phyloP scores from a whole-genome alignment of 2,797 vertebrate species.

The Furcifer pardalis region DNA sequence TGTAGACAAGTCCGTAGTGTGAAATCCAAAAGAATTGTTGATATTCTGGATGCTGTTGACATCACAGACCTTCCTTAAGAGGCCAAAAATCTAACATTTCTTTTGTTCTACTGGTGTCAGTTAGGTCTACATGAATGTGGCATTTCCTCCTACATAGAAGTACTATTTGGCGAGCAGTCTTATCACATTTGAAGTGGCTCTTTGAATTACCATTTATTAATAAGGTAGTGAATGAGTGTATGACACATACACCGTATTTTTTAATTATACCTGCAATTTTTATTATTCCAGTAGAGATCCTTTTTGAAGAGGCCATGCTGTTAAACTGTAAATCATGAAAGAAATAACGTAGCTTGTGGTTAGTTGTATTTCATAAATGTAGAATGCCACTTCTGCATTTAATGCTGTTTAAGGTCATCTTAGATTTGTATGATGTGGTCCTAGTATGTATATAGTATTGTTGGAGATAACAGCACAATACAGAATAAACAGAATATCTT shows the following conservation, averaged over 20 bases:
- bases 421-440: constrained; percentile 27
- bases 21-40: background rate
- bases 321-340: background rate
- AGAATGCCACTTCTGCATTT: constrained; percentile 43
- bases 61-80: background rate
- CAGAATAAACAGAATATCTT: constrained; percentile 36
- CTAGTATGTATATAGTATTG: constrained; percentile 48
- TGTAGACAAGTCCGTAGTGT: too few relatives aligned
- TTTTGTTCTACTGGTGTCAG: background rate
- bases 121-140: background rate
- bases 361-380: constrained; percentile 37
- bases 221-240: background rate
- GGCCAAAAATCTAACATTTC: background rate
- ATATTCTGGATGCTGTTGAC: constrained; percentile 4
- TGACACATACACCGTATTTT: background rate
- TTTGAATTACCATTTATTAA: constrained; percentile 13
- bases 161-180: background rate
- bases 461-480: constrained; percentile 32
- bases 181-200: constrained; percentile 13
- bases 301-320: constrained; percentile 3
- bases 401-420: constrained; percentile 46
- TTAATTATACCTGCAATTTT: background rate
- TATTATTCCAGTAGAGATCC: background rate
- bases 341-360: background rate
- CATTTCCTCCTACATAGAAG: background rate